Evolutionary conservation across 2,888 invertebrate species (phyloP), one percentile per base, ranked within the genome.

Genomic region (Pristionchus arcanus): DNA sequence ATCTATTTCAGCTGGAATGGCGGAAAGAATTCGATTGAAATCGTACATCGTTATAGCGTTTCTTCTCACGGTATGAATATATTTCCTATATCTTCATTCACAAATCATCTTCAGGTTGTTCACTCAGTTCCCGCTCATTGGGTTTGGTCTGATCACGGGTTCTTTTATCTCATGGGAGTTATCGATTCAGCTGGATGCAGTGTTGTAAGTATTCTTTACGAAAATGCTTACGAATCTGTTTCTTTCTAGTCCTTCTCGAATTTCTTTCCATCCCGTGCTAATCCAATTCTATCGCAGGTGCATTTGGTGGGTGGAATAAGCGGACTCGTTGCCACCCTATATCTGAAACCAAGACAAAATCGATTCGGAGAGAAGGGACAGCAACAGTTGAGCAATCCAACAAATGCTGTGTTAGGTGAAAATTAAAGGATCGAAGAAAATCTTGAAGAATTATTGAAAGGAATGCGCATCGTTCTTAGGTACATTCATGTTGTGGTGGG

Each of bases 401-500:
- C 94, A 13, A 94, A 94, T 89, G 93, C 94, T 49, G 91, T 94
- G 37, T 91, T 94, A 16, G 93, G 91, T 90, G 28, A 19, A 19
- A 15, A 74, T 63, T 11, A 74, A 11, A n/a, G n/a, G 31, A 15
- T 85, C 59, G 16, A 37, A 74, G 31, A 74, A 63, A 37, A 31
- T 74, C 21, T 2, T 21, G 25, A 74, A n/a, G 11, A 21, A 63
- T 21, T 19, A 71, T 71, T 34, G 28, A 68, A 15, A 15, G 31
- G 4, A 55, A 15, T 34, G 13, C 7, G 25, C n/a, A 2, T 86
- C 25, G 2, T 31, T 74, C 84, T 21, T 53, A 91, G 92, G 94
- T 4, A 94, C 94, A 84, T 92, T 94, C 77, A 94, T 94, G 94
- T 91, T 94, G 25, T 94, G 94, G 94, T 94, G 94, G 93, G 94